phyloP scores from a whole-genome alignment of 2,888 invertebrate genomes.

The Pegoplata infirma region DNA sequence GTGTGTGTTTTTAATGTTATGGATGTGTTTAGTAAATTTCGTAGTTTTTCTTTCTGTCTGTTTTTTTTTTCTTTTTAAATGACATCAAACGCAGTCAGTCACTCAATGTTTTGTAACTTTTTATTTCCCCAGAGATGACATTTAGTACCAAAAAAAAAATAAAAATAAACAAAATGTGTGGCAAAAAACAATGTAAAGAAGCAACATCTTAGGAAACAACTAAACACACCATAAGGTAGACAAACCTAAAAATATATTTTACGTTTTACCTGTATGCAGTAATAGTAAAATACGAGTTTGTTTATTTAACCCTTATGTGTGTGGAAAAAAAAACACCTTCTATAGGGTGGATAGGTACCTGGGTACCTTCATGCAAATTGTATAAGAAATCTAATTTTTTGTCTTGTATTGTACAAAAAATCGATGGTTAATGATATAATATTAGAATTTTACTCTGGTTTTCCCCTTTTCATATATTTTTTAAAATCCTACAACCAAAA shows the following conservation, averaged over 20 bases:
- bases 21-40: constrained; percentile 37
- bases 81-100: constrained; percentile 62
- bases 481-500: too few species aligned
- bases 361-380: too few species aligned
- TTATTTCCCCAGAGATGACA: constrained; percentile 64
- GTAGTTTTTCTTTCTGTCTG: constrained; percentile 15
- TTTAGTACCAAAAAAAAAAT: constrained; percentile 48
- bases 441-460: too few species aligned
- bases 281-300: constrained; percentile 25
- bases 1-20: constrained; percentile 32
- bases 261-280: constrained; percentile 28
- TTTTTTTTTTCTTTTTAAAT: constrained; percentile 43
- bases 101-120: constrained; percentile 56
- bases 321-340: too few species aligned
- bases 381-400: too few species aligned
- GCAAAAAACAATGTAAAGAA: constrained; percentile 4
- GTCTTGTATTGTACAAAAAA: too few species aligned
- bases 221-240: background rate
- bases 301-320: too few species aligned
- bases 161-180: constrained; percentile 3
- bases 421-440: too few species aligned
- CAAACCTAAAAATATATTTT: constrained; percentile 2
- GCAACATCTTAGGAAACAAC: constrained; percentile 11
- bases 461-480: too few species aligned
- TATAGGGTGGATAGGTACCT: too few species aligned